Percentiles rank a stretch among this genome's conserved stretches.
These are phyloP conservation scores for Centropristis striata DNA, from an alignment of 2,113 vertebrate genomes.

Conservation along the genomic window DNA sequence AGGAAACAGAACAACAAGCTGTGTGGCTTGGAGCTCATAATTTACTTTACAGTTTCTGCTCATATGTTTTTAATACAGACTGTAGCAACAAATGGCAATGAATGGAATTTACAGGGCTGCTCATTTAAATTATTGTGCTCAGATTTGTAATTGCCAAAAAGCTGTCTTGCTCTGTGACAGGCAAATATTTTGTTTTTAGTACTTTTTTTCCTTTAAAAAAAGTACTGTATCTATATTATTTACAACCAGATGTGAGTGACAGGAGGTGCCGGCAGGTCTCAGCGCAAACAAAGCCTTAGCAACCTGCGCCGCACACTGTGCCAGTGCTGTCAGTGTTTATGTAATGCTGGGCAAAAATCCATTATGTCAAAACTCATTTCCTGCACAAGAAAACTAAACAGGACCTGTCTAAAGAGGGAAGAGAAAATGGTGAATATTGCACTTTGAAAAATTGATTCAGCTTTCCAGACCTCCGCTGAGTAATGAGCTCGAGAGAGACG, in stretches of 20 bases:
- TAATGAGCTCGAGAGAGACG: constrained; percentile 73
- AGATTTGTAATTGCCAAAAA: constrained; percentile 13
- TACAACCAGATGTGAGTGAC: constrained; percentile 65
- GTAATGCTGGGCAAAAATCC: constrained; percentile 84
- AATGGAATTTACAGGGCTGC: constrained; percentile 10
- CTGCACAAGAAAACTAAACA: constrained; percentile 84
- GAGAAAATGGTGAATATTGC: constrained; percentile 84
- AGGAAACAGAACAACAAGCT: constrained; percentile 32
- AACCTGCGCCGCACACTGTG: constrained; percentile 60
- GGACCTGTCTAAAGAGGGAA: constrained; percentile 75
- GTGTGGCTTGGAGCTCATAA: neutral
- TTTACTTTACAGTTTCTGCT: constrained; percentile 22
- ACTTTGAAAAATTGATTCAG: constrained; percentile 80
- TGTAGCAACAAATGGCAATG: constrained; percentile 13
- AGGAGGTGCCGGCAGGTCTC: constrained; percentile 52
- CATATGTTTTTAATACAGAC: constrained; percentile 27
- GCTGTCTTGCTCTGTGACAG: constrained; percentile 33
- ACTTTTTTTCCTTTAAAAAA: constrained; percentile 25
- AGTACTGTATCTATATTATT: constrained; percentile 63
- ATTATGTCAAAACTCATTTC: constrained; percentile 89
- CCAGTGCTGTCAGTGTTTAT: constrained; percentile 74
- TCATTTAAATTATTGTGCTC: constrained; percentile 24
- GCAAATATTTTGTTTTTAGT: constrained; percentile 37
- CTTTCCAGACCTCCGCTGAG: constrained; percentile 74
- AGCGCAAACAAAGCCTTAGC: constrained; percentile 74